Base-by-base conservation (phyloP, 1,140 invertebrate genomes). In the Drosophila ohnishii region DNA sequence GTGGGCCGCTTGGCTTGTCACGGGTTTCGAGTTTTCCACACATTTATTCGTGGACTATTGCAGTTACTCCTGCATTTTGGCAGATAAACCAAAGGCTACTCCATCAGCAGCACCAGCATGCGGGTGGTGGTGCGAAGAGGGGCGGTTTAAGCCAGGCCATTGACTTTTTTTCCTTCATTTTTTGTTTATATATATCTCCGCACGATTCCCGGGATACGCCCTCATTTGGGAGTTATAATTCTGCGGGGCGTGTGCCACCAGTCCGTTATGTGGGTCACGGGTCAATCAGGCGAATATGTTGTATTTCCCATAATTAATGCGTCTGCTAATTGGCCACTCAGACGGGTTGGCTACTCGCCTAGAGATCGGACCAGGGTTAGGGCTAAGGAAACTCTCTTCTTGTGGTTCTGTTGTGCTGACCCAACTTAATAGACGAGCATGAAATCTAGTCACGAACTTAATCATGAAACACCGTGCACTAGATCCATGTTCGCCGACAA, bases 371-470 rank as follows among this genome's bases (percentile, higher is more conserved):
- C 32, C 51, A 32, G 34, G 51, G 51, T 55, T 55, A 55, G 34
- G 34, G 51, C n/a, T 55, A 55, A 37, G 51, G 37, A 28, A 65
- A 60, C 63, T 76, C 51, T 78, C 37, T 22, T 53, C 25, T 16
- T 30, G 47, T 14, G 28, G 47, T 48, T 55, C 51, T 55, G 71
- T 67, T 57, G 90, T 90, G 75, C 86, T 91, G 90, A 91, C 90
- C 90, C 90, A 91, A 91, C 90, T 91, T 91, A 91, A 91, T 91
- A 91, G 90, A 91, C 90, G 90, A 91, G 90, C 90, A 91, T 91
- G 90, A 91, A 91, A 91, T 91, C 90, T 91, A 91, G 90, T 91
- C 90, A 91, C 90, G 90, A 91, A 91, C 82, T 91, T 91, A 90
- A 91, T 91, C 90, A 91, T 91, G 87, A 89, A 72, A 88, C 90